phyloP scores from a whole-genome alignment of 2,888 invertebrate species.

The Monoplex corrugatus region DNA sequence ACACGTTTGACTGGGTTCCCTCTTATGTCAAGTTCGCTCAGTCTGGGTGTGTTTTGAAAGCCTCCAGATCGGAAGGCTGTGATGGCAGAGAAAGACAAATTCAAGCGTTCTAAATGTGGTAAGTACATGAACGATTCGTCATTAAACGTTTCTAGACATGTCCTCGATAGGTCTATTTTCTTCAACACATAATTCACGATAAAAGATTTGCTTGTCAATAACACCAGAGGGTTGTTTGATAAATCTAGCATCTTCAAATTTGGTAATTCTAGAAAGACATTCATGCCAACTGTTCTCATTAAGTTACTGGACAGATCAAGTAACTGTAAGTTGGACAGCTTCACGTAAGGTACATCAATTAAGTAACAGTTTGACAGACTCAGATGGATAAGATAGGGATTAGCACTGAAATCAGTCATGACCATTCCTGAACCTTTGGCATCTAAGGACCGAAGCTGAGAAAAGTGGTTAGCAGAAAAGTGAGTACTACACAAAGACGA shows the following conservation, averaged over 20 bases:
- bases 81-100: neutral
- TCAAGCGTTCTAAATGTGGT: neutral
- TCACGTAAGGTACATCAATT: neutral
- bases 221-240: neutral
- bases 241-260: neutral
- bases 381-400: neutral
- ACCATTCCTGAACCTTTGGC: neutral
- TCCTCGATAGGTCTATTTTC: neutral
- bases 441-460: neutral
- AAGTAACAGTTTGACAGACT: neutral
- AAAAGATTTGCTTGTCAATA: neutral
- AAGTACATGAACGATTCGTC: too few relatives aligned
- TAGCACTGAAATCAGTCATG: neutral
- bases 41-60: neutral
- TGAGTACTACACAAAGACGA: neutral
- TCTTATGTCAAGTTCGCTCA: neutral
- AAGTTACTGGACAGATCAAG: neutral
- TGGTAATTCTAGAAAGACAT: neutral
- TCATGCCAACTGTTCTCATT: neutral
- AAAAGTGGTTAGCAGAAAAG: neutral
- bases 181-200: neutral
- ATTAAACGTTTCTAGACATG: neutral
- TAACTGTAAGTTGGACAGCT: neutral
- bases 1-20: neutral
- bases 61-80: neutral